Conservation (phyloP, 2,113 vertebrate genomes). For the Gopherus evgoodei region DNA sequence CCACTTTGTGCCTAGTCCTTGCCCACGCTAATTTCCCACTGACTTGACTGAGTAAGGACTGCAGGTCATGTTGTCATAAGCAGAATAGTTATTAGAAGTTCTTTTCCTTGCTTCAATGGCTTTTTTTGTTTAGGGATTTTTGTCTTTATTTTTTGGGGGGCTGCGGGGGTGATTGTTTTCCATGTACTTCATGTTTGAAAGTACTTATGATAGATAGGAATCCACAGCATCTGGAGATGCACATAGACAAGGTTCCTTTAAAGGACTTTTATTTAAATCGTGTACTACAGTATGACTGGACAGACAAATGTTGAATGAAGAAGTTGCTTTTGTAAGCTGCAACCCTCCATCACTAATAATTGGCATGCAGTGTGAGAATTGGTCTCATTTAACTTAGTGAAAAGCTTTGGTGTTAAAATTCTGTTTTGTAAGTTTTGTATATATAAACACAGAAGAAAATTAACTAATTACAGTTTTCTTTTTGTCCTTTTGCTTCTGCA, state of each 20-base stretch:
- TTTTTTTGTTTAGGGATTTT: neutral
- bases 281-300: neutral
- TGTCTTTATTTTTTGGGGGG: neutral
- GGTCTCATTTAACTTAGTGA: slow-evolving; percentile 9
- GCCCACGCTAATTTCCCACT: neutral
- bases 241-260: neutral
- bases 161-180: neutral
- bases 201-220: neutral
- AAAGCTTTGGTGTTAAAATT: slow-evolving; percentile 66
- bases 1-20: neutral
- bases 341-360: neutral
- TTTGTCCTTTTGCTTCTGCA: slow-evolving; percentile 92
- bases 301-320: neutral
- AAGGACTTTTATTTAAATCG: neutral
- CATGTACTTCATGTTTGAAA: slow-evolving; percentile 12
- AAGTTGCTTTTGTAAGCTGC: slow-evolving; percentile 44
- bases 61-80: neutral
- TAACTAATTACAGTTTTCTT: slow-evolving; percentile 96
- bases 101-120: neutral
- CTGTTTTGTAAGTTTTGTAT: slow-evolving; percentile 70
- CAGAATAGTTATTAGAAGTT: neutral
- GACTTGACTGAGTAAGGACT: neutral
- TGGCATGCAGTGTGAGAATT: slow-evolving; percentile 31
- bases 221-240: neutral
- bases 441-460: slow-evolving; percentile 78